Percentiles rank a stretch among this genome's conserved stretches.
phyloP scores from a whole-genome alignment of 1,140 invertebrate species.

The Medauroidea extradentata region DNA sequence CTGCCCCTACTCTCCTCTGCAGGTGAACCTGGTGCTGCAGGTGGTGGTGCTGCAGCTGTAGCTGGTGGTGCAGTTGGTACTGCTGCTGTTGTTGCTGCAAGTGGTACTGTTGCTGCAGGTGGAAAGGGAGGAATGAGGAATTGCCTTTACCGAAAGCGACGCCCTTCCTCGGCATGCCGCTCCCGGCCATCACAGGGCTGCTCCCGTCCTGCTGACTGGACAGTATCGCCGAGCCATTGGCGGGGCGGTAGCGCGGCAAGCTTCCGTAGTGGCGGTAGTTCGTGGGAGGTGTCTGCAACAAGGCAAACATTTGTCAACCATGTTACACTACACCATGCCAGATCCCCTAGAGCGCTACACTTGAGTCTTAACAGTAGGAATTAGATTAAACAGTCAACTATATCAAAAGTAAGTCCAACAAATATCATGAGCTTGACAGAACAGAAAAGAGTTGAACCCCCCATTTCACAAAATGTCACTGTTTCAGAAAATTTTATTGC shows the following conservation, averaged over 20 bases:
- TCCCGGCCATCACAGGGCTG: constrained; percentile 28
- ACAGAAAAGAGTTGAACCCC: no score
- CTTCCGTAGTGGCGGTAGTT: constrained; percentile 70
- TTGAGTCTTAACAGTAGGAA: no score
- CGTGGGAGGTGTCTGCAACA: constrained; percentile 62
- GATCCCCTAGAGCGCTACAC: no score
- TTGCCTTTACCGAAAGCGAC: constrained; percentile 68
- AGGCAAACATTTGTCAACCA: constrained; percentile 2
- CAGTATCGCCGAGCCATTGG: constrained; percentile 4
- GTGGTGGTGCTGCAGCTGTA: not conserved
- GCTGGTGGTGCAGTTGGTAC: not conserved
- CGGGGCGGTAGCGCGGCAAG: constrained; percentile 60
- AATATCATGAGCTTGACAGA: no score
- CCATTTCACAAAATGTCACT: no score
- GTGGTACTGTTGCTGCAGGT: constrained; percentile 22
- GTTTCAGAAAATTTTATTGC: no score
- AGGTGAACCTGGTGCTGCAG: not conserved
- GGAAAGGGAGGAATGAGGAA: constrained; percentile 52
- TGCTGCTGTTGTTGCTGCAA: not conserved
- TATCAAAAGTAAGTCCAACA: no score
- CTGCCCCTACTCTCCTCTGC: not conserved
- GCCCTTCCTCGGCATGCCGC: constrained; percentile 45
- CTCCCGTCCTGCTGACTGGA: not conserved
- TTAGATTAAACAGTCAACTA: no score
- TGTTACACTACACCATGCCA: no score